Evolutionary conservation across 2,888 invertebrate genomes (phyloP).

Genomic region (Neoascia interrupta): DNA sequence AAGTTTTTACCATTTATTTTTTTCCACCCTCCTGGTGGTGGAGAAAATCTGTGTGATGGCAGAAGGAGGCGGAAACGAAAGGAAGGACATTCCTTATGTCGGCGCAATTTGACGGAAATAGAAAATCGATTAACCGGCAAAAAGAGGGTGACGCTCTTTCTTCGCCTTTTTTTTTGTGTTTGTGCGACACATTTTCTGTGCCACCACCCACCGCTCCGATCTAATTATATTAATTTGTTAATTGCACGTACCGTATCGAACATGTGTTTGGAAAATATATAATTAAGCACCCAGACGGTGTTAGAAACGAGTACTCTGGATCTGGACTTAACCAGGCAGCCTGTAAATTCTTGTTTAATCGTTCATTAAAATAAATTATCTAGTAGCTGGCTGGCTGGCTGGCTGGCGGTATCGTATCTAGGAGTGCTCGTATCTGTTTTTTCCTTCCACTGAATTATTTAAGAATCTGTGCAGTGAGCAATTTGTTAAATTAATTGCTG

Average conservation of each 20-base stretch:
- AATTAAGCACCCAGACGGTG: slow-evolving; percentile 64
- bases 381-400: slow-evolving; percentile 25
- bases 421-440: slow-evolving; percentile 4
- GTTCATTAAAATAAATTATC: slow-evolving; percentile 69
- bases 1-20: neutral
- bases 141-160: slow-evolving; percentile 17
- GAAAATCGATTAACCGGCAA: slow-evolving; percentile 56
- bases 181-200: neutral
- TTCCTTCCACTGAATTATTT: slow-evolving; percentile 49
- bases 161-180: neutral
- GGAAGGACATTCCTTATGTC: slow-evolving; percentile 13
- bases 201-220: neutral
- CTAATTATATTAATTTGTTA: slow-evolving; percentile 68
- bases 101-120: slow-evolving; percentile 47
- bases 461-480: slow-evolving; percentile 66
- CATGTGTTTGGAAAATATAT: too few species aligned
- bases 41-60: slow-evolving; percentile 38
- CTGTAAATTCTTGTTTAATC: slow-evolving; percentile 67
- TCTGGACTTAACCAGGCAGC: slow-evolving; percentile 45
- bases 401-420: neutral
- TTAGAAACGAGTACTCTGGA: slow-evolving; percentile 43
- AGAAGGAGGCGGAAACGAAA: neutral
- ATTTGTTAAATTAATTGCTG: slow-evolving; percentile 67
- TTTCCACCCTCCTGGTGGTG: neutral
- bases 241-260: slow-evolving; percentile 54